Evolutionary conservation across 2,888 invertebrate genomes (phyloP).

Genomic region (Isoperla grammatica): DNA sequence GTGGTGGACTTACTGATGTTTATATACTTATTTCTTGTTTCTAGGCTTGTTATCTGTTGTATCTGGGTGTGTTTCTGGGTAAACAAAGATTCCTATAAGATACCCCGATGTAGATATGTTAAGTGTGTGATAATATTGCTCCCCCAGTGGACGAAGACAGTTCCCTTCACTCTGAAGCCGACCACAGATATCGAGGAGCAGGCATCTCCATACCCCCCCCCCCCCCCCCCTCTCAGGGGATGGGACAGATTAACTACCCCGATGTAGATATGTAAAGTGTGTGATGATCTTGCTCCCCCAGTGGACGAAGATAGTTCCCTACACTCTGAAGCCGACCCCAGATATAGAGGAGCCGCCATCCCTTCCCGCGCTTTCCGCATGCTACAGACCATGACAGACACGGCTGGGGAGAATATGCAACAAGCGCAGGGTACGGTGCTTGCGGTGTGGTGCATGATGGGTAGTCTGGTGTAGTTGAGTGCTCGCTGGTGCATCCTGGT

Average conservation of each 20-base stretch:
- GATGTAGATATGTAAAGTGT: too few relatives aligned
- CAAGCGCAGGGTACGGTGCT: constrained; percentile 21
- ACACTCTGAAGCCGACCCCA: constrained; percentile 54
- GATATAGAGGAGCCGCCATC: constrained; percentile 57
- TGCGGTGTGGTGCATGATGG: too few relatives aligned
- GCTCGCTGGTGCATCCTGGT: too few relatives aligned
- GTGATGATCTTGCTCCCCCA: constrained; percentile 33
- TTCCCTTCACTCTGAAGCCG: constrained; percentile 52
- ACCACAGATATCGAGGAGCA: constrained; percentile 56
- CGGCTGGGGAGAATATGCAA: constrained; percentile 37
- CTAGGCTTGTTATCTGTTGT: too few relatives aligned
- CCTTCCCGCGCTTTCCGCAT: constrained; percentile 64
- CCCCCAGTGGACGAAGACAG: constrained; percentile 49
- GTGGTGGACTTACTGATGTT: too few relatives aligned
- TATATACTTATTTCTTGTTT: too few relatives aligned
- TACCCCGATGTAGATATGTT: too few relatives aligned
- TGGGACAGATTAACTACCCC: too few relatives aligned
- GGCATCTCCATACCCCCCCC: constrained; percentile 65
- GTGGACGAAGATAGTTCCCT: constrained; percentile 51
- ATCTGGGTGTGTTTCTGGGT: too few relatives aligned
- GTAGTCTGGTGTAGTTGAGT: too few relatives aligned
- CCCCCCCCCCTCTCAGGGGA: too few relatives aligned
- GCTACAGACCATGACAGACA: constrained; percentile 59
- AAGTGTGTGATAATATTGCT: constrained; percentile 15
- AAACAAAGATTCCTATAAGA: too few relatives aligned